phyloP scores from a whole-genome alignment of 2,797 vertebrate genomes.

The Melanogrammus aeglefinus region DNA sequence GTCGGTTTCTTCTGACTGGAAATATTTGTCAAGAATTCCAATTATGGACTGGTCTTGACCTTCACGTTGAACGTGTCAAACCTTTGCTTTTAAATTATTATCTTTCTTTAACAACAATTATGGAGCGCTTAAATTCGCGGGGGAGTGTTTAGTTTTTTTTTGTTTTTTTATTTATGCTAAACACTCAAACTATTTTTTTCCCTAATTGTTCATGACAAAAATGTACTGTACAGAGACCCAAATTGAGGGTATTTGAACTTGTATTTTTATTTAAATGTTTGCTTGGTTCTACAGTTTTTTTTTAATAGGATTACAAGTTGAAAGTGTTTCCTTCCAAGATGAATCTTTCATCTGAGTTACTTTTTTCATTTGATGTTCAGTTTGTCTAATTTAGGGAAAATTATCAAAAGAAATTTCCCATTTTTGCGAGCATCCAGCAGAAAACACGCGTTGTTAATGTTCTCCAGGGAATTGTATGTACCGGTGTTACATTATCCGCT shows the following conservation, averaged over 20 bases:
- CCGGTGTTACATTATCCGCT: not conserved
- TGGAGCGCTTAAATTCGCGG: not conserved
- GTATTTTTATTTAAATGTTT: conserved; percentile 11
- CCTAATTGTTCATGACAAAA: not conserved
- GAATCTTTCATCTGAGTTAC: not conserved
- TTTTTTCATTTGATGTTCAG: not conserved
- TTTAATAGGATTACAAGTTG: conserved; percentile 1
- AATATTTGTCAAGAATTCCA: not conserved
- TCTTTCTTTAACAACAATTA: conserved; percentile 4
- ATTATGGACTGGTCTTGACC: not conserved
- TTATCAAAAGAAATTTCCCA: not conserved
- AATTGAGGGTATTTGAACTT: conserved; percentile 37
- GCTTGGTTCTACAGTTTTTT: conserved; percentile 20
- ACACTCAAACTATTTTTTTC: not conserved
- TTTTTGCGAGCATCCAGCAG: not conserved
- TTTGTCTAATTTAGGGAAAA: conserved; percentile 52
- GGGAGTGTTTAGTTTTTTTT: not conserved
- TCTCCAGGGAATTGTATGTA: not conserved
- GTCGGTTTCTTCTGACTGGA: not conserved
- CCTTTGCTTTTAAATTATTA: not conserved
- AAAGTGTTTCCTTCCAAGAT: conserved; percentile 2
- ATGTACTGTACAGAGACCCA: not conserved
- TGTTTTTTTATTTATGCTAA: not conserved
- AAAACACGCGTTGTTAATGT: not conserved
- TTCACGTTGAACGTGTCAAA: not conserved